A percentile compares a stretch with the other conserved stretches of the same genome.
These are phyloP conservation scores for Trichogramma evanescens DNA, from an alignment of 2,888 invertebrate genomes.

Conservation along the genomic window DNA sequence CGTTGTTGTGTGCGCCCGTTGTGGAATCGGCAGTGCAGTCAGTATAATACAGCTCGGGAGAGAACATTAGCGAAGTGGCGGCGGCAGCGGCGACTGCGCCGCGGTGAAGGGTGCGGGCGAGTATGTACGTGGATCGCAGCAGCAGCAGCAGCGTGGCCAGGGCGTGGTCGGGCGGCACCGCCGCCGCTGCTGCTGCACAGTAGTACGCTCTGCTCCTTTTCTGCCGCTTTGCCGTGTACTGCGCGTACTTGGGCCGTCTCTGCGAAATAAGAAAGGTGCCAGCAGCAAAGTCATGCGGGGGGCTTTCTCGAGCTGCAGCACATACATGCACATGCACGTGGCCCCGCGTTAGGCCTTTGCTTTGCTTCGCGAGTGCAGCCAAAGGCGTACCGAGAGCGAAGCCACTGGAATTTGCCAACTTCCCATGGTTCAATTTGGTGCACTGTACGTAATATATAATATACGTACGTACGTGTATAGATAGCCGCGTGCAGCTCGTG, in stretches of 20 bases:
- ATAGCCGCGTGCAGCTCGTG: neutral
- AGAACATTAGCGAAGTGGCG: no score
- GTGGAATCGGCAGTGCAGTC: no score
- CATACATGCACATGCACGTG: no score
- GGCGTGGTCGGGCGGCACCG: constrained; percentile 35
- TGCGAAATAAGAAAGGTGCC: constrained; percentile 43
- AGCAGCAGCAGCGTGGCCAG: constrained; percentile 21
- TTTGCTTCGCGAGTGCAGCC: no score
- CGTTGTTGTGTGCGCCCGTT: no score
- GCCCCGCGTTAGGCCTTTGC: no score
- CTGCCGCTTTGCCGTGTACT: neutral
- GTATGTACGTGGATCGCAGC: no score
- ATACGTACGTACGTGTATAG: neutral
- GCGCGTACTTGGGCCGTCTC: constrained; percentile 11
- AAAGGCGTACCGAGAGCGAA: constrained; percentile 19
- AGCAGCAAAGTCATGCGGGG: constrained; percentile 20
- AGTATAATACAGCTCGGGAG: no score
- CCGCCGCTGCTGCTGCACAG: neutral
- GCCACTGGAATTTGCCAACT: constrained; percentile 40
- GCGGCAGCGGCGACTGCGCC: constrained; percentile 1
- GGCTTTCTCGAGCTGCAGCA: constrained; percentile 20
- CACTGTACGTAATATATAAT: neutral
- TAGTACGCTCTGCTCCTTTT: neutral
- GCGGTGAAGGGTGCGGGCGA: constrained; percentile 14
- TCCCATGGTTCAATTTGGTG: constrained; percentile 33